phyloP scores from a whole-genome alignment of 2,888 invertebrate genomes.

The Phortica magna region DNA sequence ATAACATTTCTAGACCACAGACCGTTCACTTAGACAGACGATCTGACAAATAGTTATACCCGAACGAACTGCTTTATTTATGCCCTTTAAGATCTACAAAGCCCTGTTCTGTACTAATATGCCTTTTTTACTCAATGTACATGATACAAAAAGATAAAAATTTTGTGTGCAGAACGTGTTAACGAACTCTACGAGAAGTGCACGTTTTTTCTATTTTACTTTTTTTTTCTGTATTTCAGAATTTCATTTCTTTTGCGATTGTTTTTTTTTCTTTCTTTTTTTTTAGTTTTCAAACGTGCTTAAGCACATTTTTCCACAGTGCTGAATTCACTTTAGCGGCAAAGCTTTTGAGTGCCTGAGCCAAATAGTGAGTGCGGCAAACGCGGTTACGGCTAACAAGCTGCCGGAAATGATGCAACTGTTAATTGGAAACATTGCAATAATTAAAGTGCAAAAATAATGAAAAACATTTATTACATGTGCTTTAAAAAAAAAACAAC shows the following conservation, averaged over 20 bases:
- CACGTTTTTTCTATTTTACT: background rate
- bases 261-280: background rate
- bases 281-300: conserved; percentile 26
- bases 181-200: conserved; percentile 10
- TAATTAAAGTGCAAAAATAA: conserved; percentile 2
- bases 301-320: conserved; percentile 25
- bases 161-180: conserved; percentile 1
- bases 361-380: background rate
- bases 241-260: background rate
- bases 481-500: conserved; percentile 41
- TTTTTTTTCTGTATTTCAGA: background rate
- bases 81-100: no score
- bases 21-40: no score
- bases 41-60: no score
- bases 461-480: conserved; percentile 21
- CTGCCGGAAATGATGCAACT: background rate
- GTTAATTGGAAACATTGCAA: conserved; percentile 19
- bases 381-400: background rate
- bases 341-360: conserved; percentile 14
- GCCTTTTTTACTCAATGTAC: background rate
- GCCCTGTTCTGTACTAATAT: no score
- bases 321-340: conserved; percentile 6
- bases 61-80: no score
- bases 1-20: no score
- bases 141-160: conserved; percentile 1